Conservation (phyloP, 2,113 vertebrate species). For the Verasper variegatus region DNA sequence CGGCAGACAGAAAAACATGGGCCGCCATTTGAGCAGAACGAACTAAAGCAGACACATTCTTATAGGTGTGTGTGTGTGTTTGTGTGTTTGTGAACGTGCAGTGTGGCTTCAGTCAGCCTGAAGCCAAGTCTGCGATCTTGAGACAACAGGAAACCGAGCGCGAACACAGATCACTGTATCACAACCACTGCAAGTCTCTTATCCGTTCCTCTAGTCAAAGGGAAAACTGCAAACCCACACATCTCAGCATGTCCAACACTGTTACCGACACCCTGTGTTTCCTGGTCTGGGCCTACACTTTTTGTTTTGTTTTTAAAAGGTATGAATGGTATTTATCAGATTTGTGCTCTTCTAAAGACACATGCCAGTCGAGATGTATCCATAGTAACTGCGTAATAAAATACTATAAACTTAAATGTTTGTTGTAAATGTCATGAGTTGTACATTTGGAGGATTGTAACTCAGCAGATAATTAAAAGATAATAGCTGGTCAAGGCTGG, state of each 20-base stretch:
- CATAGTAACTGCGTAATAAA: slow-evolving; percentile 77
- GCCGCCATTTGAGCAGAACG: too few species aligned
- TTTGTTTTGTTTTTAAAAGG: slow-evolving; percentile 34
- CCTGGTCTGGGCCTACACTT: slow-evolving; percentile 36
- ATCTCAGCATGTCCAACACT: slow-evolving; percentile 56
- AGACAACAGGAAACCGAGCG: slow-evolving; percentile 5
- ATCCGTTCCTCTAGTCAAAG: slow-evolving; percentile 21
- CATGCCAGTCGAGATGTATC: slow-evolving; percentile 75
- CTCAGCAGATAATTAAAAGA: slow-evolving; percentile 81
- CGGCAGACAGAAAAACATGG: too few species aligned
- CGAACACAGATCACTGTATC: background rate
- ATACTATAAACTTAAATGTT: slow-evolving; percentile 80
- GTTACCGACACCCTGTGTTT: slow-evolving; percentile 40
- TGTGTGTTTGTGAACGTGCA: background rate
- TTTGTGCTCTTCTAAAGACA: slow-evolving; percentile 76
- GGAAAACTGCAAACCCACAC: slow-evolving; percentile 37
- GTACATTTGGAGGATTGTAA: slow-evolving; percentile 84
- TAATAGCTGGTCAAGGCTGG: slow-evolving; percentile 71
- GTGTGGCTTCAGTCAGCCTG: too few species aligned
- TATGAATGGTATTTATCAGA: slow-evolving; percentile 82
- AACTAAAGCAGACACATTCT: background rate
- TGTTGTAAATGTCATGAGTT: slow-evolving; percentile 86
- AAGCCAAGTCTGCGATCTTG: background rate
- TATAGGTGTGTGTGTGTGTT: background rate
- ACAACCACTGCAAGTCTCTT: background rate